Base-by-base conservation (phyloP, 2,888 invertebrate genomes). In the Tribolium freemani region DNA sequence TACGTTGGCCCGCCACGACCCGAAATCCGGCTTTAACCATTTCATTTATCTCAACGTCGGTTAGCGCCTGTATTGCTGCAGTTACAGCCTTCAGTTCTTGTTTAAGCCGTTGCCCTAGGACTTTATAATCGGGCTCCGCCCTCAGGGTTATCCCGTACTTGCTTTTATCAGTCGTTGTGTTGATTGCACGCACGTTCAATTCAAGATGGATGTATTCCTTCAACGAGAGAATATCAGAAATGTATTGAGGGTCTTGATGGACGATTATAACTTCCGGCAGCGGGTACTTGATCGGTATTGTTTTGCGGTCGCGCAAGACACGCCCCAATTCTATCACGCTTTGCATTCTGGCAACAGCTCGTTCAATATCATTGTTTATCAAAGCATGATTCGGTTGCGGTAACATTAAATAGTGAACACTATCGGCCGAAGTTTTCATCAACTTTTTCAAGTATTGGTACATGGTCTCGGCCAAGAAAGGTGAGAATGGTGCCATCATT, bases 401-500 rank as follows among this genome's bases (percentile, higher is more conserved):
- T 75, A 98, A 90, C 93, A 96, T 93, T 81, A 96, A 91, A 84
- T 93, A 99, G 85, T 99, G 99, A 0, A 99, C 93, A 83, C 97
- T 97, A 53, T 92, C 93, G 26, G 88, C 84, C 73, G 88, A 87
- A 10, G 82, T 87, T 38, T 88, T 85, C 13, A 93, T 86, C 31
- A 96, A 88, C 78, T 92, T 89, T 45, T 92, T 91, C 75, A 99
- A 86, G 69, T 94, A 93, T 86, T 96, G 96, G 87, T 96, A 99
- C 92, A 99, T 97, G 72, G 93, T 91, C 86, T 99, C 99, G 0
- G 97, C 94, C 64, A 99, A 89, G 87, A 96, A 99, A 0, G 99
- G 99, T 0, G 98, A 97, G 86, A 99, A 99, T 0, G 99, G 98
- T 0, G 99, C 96, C 95, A 99, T 98, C 81, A 98, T 92, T 79